phyloP scores from a whole-genome alignment of 1,140 invertebrate species.

The Leptinotarsa lineolata region DNA sequence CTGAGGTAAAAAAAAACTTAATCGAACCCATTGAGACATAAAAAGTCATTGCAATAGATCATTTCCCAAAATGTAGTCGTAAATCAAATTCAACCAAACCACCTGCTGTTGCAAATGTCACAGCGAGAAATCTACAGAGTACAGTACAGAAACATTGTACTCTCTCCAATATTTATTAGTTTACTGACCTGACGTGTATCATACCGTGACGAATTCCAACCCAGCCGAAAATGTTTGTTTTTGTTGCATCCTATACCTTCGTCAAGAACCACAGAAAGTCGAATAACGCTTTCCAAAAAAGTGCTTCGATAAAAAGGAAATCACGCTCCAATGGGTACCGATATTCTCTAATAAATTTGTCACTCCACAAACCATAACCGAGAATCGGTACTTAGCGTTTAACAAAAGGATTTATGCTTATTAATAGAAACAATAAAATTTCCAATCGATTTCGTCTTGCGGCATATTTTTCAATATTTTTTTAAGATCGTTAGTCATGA shows the following conservation, averaged over 20 bases:
- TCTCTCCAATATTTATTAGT: background rate
- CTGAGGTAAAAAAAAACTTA: too few species aligned
- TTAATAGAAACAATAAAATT: conserved; percentile 27
- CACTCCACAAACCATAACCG: conserved; percentile 26
- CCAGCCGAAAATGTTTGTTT: conserved; percentile 3
- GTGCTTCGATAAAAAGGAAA: conserved; percentile 23
- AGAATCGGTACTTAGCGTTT: conserved; percentile 23
- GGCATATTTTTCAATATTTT: conserved; percentile 32
- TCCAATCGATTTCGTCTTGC: conserved; percentile 21
- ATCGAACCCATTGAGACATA: too few species aligned
- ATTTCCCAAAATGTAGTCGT: too few species aligned
- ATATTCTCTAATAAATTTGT: conserved; percentile 34
- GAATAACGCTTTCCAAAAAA: conserved; percentile 13
- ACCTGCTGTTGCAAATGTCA: background rate
- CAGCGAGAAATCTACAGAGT: background rate
- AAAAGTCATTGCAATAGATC: too few species aligned
- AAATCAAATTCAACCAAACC: background rate
- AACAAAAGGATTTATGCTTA: conserved; percentile 30
- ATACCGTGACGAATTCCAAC: conserved; percentile 3
- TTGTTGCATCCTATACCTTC: background rate
- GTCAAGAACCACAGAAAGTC: background rate
- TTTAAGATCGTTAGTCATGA: conserved; percentile 1
- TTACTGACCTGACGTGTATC: conserved; percentile 5
- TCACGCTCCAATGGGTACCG: conserved; percentile 21
- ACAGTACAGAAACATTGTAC: background rate